phyloP scores from a whole-genome alignment of 2,113 vertebrate genomes.

The Microtus richardsoni region DNA sequence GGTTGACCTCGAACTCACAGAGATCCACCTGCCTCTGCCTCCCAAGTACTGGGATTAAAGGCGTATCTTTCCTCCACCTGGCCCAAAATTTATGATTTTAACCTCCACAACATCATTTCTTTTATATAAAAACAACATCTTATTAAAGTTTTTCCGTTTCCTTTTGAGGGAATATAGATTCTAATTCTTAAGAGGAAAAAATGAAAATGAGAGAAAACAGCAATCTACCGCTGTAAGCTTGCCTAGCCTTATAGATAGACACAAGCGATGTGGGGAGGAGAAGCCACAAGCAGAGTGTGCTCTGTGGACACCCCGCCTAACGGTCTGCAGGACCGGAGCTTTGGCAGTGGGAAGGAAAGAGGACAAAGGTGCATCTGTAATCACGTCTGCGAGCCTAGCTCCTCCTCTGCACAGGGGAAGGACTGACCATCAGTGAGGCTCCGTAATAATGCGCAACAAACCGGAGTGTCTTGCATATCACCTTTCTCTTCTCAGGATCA shows the following conservation, averaged over 20 bases:
- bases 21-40: too few relatives aligned
- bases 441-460: conserved; percentile 95
- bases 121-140: not conserved
- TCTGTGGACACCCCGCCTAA: not conserved
- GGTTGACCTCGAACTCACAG: too few relatives aligned
- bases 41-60: too few relatives aligned
- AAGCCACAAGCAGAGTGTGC: not conserved
- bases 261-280: not conserved
- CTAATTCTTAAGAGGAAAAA: conserved; percentile 17
- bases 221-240: not conserved
- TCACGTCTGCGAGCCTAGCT: not conserved
- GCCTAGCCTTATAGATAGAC: not conserved
- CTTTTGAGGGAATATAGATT: conserved; percentile 9
- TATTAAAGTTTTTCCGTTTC: not conserved
- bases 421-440: conserved; percentile 94
- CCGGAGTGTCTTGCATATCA: conserved; percentile 95
- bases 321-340: not conserved
- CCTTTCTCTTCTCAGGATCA: conserved; percentile 94
- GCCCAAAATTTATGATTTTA: conserved; percentile 26
- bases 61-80: too few relatives aligned
- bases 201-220: not conserved
- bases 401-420: conserved; percentile 3
- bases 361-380: not conserved
- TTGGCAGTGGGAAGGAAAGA: not conserved
- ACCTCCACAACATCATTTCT: not conserved